Conservation (phyloP, 1,140 invertebrate species). For the Drosophila jambulina region DNA sequence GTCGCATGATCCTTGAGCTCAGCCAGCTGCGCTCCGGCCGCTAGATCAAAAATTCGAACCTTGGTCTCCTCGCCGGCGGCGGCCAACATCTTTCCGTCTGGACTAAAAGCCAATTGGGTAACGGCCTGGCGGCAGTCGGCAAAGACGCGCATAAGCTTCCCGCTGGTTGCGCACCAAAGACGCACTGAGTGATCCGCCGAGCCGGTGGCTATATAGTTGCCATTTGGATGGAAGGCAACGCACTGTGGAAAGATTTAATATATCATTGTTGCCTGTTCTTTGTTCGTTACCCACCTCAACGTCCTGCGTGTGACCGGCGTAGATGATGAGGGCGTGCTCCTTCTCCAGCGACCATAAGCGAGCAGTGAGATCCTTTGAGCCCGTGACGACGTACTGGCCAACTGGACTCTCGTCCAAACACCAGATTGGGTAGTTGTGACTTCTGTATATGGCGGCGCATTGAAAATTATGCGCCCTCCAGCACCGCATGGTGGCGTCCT, state of each 20-base stretch:
- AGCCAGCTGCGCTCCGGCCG: conserved; percentile 86
- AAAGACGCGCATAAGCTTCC: conserved; percentile 91
- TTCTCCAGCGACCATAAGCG: conserved; percentile 94
- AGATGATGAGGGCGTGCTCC: conserved; percentile 91
- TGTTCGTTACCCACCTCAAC: conserved; percentile 88
- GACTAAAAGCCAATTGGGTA: conserved; percentile 92
- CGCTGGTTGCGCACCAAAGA: conserved; percentile 89
- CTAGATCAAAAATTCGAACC: conserved; percentile 87
- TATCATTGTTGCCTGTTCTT: neutral
- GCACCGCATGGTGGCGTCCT: conserved; percentile 91
- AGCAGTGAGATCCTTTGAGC: conserved; percentile 93
- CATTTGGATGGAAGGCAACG: conserved; percentile 93
- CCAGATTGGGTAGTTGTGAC: conserved; percentile 95
- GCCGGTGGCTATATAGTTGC: conserved; percentile 92
- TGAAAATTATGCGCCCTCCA: conserved; percentile 89
- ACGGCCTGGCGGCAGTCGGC: conserved; percentile 91
- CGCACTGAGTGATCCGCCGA: conserved; percentile 91
- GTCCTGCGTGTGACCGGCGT: conserved; percentile 93
- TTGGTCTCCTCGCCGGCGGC: conserved; percentile 89
- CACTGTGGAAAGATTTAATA: conserved; percentile 65
- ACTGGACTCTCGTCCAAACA: conserved; percentile 91
- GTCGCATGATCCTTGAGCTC: conserved; percentile 92
- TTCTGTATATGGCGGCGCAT: conserved; percentile 90
- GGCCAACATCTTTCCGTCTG: conserved; percentile 92
- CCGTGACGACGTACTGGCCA: conserved; percentile 91